phyloP scores from a whole-genome alignment of 2,888 invertebrate species.

The Pomacea canaliculata region DNA sequence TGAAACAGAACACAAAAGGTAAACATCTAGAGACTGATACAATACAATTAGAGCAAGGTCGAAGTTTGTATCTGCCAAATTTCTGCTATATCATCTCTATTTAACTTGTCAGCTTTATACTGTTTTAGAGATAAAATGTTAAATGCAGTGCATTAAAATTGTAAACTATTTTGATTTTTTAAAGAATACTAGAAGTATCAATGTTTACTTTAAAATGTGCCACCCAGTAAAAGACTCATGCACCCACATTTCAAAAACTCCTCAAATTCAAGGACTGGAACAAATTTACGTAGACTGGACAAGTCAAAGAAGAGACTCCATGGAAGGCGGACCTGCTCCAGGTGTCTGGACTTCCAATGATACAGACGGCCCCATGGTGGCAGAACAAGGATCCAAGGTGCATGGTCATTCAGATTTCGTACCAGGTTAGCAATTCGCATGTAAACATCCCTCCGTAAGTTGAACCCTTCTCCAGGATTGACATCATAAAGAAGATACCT shows the following conservation, averaged over 20 bases:
- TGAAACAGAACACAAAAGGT: too few species aligned
- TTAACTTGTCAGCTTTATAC: too few species aligned
- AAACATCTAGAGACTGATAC: too few species aligned
- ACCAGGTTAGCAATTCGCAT: slow-evolving; percentile 90
- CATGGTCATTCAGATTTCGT: slow-evolving; percentile 75
- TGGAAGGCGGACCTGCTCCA: slow-evolving; percentile 75
- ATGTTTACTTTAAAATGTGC: too few species aligned
- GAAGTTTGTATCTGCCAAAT: too few species aligned
- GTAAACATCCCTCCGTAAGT: slow-evolving; percentile 94
- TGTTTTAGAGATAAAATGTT: neutral
- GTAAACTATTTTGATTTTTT: too few species aligned
- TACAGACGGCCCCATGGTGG: slow-evolving; percentile 93
- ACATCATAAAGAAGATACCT: slow-evolving; percentile 93
- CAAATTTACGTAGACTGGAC: slow-evolving; percentile 80
- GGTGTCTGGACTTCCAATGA: slow-evolving; percentile 80
- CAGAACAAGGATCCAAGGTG: slow-evolving; percentile 77
- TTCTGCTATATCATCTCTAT: too few species aligned
- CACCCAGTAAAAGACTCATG: too few species aligned
- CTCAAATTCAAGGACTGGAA: slow-evolving; percentile 88
- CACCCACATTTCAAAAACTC: slow-evolving; percentile 80
- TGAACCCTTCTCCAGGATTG: slow-evolving; percentile 96
- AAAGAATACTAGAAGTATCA: too few species aligned
- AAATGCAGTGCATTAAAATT: neutral
- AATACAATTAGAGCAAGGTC: too few species aligned
- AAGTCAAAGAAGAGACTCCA: slow-evolving; percentile 92